These are phyloP conservation scores for Galeruca laticollis DNA, from an alignment of 2,888 invertebrate species.

Conservation along the genomic window DNA sequence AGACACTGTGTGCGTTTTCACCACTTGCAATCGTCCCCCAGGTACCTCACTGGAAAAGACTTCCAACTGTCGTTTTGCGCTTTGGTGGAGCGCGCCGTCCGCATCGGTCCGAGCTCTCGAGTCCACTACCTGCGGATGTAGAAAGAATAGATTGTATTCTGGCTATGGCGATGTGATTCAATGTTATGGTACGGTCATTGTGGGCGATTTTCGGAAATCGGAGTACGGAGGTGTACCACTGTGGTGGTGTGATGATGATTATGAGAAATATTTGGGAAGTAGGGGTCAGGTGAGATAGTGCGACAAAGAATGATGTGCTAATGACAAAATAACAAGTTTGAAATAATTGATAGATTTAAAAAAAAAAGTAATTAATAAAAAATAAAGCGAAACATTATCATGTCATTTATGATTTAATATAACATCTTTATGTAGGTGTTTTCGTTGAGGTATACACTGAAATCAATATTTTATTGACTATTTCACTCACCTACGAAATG, in stretches of 20 bases:
- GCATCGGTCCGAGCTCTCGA: conserved; percentile 69
- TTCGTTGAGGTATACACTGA: too few species aligned
- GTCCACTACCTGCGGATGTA: conserved; percentile 68
- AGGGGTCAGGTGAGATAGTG: not conserved
- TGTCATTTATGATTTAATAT: too few species aligned
- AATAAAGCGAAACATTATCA: too few species aligned
- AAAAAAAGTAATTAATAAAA: too few species aligned
- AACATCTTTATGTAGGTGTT: too few species aligned
- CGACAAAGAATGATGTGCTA: conserved; percentile 12
- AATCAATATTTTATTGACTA: too few species aligned
- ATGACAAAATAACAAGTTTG: conserved; percentile 1
- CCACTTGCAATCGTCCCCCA: conserved; percentile 77
- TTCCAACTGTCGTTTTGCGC: conserved; percentile 73
- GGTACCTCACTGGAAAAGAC: conserved; percentile 78
- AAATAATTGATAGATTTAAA: not conserved
- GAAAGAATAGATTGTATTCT: conserved; percentile 27
- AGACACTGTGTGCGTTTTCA: conserved; percentile 72
- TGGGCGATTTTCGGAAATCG: conserved; percentile 24
- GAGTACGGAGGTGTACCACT: conserved; percentile 7
- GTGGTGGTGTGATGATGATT: conserved; percentile 12
- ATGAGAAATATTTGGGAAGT: not conserved
- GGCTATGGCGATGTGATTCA: conserved; percentile 19
- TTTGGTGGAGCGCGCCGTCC: conserved; percentile 69
- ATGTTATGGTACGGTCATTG: conserved; percentile 19
- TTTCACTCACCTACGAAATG: too few species aligned